Evolutionary conservation across 2,113 vertebrate genomes (phyloP).

Genomic region (Lophotis ruficrista): DNA sequence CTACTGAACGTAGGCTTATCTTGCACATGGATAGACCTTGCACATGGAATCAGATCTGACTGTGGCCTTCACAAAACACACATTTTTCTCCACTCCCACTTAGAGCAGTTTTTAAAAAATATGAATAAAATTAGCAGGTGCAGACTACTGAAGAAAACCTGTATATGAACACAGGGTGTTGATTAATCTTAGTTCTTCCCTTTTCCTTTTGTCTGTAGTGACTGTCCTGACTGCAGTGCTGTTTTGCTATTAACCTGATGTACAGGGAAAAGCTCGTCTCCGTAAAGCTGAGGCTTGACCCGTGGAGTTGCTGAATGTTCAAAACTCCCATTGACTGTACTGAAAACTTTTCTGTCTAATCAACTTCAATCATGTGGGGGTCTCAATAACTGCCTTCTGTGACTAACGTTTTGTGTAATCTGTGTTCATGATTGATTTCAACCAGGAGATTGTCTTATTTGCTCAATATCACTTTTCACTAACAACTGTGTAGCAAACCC

Average conservation of each 20-base stretch:
- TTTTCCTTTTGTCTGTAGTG: neutral
- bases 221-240: neutral
- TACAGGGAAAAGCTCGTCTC: neutral
- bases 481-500: neutral
- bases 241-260: neutral
- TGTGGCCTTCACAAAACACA: neutral
- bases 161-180: neutral
- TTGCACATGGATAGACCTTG: neutral
- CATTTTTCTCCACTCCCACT: neutral
- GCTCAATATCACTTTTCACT: neutral
- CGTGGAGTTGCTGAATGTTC: neutral
- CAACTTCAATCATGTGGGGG: neutral
- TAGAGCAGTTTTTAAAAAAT: neutral
- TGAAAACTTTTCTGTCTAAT: neutral
- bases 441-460: neutral
- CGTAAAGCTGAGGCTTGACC: neutral
- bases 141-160: neutral
- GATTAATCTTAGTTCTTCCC: neutral
- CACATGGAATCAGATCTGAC: neutral
- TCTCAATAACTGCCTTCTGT: neutral
- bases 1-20: neutral
- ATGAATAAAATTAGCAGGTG: neutral
- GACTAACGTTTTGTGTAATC: neutral
- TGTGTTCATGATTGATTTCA: neutral
- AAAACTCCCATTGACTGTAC: neutral